Conservation (phyloP, 1,140 invertebrate genomes). For the Fopius arisanus region DNA sequence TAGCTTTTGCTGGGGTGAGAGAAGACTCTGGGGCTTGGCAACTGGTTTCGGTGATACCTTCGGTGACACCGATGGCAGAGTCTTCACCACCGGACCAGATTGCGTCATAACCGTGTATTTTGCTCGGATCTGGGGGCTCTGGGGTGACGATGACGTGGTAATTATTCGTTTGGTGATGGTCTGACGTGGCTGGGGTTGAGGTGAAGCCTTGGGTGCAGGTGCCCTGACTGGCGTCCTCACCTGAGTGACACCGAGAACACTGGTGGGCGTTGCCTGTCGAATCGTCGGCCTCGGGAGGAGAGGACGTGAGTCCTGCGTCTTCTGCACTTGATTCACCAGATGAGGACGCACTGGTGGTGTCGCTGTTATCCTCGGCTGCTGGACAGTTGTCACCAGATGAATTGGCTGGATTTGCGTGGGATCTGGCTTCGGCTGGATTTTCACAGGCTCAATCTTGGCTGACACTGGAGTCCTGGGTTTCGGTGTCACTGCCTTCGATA, state of each 20-base stretch:
- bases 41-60: slow-evolving; percentile 48
- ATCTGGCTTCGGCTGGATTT: slow-evolving; percentile 62
- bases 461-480: slow-evolving; percentile 41
- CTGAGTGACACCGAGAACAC: slow-evolving; percentile 48
- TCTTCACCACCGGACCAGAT: slow-evolving; percentile 30
- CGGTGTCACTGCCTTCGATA: slow-evolving; percentile 48
- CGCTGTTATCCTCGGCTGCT: slow-evolving; percentile 47
- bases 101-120: slow-evolving; percentile 45
- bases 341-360: slow-evolving; percentile 41
- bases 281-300: slow-evolving; percentile 53
- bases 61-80: slow-evolving; percentile 33
- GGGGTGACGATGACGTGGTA: slow-evolving; percentile 30
- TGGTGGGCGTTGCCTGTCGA: slow-evolving; percentile 49
- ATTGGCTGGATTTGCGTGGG: slow-evolving; percentile 59
- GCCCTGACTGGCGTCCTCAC: slow-evolving; percentile 52
- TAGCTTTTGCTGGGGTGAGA: slow-evolving; percentile 61
- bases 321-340: slow-evolving; percentile 39
- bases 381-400: slow-evolving; percentile 58
- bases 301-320: slow-evolving; percentile 50
- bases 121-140: slow-evolving; percentile 44
- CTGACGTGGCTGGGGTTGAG: slow-evolving; percentile 41
- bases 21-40: slow-evolving; percentile 53
- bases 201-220: slow-evolving; percentile 44
- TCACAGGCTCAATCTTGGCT: slow-evolving; percentile 58
- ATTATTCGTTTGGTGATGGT: slow-evolving; percentile 53